These are phyloP conservation scores for Nymphicus hollandicus DNA, from an alignment of 2,113 vertebrate species.

Conservation along the genomic window DNA sequence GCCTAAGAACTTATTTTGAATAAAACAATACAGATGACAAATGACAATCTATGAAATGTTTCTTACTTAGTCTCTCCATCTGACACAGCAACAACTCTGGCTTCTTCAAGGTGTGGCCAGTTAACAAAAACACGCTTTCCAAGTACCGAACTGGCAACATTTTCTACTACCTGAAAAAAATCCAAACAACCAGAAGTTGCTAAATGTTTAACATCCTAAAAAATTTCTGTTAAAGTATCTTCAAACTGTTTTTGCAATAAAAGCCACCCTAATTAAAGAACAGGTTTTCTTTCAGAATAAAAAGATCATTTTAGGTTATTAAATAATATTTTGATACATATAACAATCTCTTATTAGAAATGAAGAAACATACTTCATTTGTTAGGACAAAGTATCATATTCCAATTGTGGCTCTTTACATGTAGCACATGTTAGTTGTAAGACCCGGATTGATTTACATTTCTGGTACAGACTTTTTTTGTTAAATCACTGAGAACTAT, in stretches of 20 bases:
- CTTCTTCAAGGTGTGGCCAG: slow-evolving; percentile 98
- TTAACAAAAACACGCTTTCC: slow-evolving; percentile 91
- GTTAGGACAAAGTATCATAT: neutral
- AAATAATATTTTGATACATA: neutral
- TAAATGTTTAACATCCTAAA: neutral
- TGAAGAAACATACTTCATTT: neutral
- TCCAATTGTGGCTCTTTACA: neutral
- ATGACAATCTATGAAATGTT: neutral
- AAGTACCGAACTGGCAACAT: slow-evolving; percentile 78
- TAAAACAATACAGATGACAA: neutral
- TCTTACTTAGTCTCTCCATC: slow-evolving; percentile 92
- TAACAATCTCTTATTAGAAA: neutral
- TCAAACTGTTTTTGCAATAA: neutral
- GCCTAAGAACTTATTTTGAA: neutral
- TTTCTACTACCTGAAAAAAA: slow-evolving; percentile 79
- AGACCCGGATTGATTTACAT: neutral
- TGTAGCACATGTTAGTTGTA: neutral
- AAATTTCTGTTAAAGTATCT: neutral
- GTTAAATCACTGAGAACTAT: neutral
- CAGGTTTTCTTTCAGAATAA: neutral
- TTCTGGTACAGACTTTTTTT: neutral
- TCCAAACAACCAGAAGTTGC: neutral
- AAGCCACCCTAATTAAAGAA: neutral
- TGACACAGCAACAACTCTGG: slow-evolving; percentile 89
- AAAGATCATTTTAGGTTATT: neutral